Percentiles rank a stretch among this genome's conserved stretches.
These are phyloP conservation scores for Onthophagus sagittarius DNA, from an alignment of 2,888 invertebrate species.

Conservation along the genomic window DNA sequence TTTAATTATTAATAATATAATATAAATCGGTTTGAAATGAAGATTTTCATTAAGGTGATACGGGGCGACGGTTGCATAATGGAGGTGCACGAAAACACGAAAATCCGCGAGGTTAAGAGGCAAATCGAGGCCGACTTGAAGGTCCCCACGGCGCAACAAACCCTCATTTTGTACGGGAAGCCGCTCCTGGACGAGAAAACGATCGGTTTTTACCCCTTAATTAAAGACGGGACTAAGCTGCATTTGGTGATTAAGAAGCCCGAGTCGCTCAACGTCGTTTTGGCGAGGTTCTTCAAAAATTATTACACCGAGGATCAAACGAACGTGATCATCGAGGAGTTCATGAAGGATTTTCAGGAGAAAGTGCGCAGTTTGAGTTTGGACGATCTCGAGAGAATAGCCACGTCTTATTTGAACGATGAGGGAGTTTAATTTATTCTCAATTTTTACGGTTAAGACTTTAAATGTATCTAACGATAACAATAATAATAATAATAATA, in stretches of 20 bases:
- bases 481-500: not conserved
- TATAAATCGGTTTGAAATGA: slow-evolving; percentile 51
- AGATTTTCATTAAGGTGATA: slow-evolving; percentile 68
- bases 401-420: slow-evolving; percentile 43
- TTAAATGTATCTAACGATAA: too few relatives aligned
- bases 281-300: slow-evolving; percentile 58
- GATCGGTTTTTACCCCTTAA: slow-evolving; percentile 64
- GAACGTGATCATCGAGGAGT: slow-evolving; percentile 56
- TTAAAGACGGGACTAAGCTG: slow-evolving; percentile 72
- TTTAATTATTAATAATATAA: not conserved
- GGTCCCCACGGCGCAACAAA: slow-evolving; percentile 67
- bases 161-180: slow-evolving; percentile 66
- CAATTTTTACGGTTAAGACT: too few relatives aligned
- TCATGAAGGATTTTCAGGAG: slow-evolving; percentile 51
- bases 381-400: slow-evolving; percentile 48
- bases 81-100: slow-evolving; percentile 59
- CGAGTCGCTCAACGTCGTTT: slow-evolving; percentile 57
- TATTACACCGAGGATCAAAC: slow-evolving; percentile 64
- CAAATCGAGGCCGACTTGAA: slow-evolving; percentile 60
- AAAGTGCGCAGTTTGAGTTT: slow-evolving; percentile 46
- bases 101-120: slow-evolving; percentile 66
- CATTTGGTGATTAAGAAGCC: slow-evolving; percentile 69
- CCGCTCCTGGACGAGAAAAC: slow-evolving; percentile 68
- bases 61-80: slow-evolving; percentile 67
- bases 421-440: slow-evolving; percentile 19